Percentiles rank a stretch among this genome's conserved stretches.
phyloP scores from a whole-genome alignment of 2,888 invertebrate genomes.

The Melangyna quadrimaculata region DNA sequence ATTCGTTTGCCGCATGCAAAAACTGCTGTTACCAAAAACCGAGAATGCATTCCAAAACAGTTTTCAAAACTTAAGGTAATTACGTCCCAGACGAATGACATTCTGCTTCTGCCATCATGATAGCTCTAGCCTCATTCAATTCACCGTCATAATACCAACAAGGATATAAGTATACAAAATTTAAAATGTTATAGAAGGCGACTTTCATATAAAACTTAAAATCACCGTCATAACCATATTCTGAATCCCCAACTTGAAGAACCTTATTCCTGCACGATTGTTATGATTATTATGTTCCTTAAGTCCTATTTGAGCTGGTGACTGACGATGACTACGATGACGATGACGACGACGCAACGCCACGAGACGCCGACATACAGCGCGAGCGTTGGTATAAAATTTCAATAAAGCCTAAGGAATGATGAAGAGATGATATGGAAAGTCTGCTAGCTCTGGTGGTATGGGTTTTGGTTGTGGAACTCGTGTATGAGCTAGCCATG shows the following conservation, averaged over 20 bases:
- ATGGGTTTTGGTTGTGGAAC: slow-evolving; percentile 12
- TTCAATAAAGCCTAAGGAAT: slow-evolving; percentile 51
- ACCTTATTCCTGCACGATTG: slow-evolving; percentile 64
- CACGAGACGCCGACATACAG: too few species aligned
- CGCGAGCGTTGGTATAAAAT: slow-evolving; percentile 50
- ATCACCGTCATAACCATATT: slow-evolving; percentile 61
- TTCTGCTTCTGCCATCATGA: not conserved
- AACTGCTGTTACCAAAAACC: not conserved
- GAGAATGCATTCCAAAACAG: slow-evolving; percentile 36
- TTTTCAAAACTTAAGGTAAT: slow-evolving; percentile 56
- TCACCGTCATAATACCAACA: not conserved
- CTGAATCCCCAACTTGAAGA: slow-evolving; percentile 43
- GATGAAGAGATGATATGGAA: slow-evolving; percentile 27
- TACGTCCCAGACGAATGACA: slow-evolving; percentile 44
- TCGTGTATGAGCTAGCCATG: slow-evolving; percentile 40
- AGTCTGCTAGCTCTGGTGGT: not conserved
- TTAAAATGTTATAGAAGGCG: slow-evolving; percentile 17
- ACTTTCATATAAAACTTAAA: slow-evolving; percentile 60
- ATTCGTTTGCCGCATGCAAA: slow-evolving; percentile 68
- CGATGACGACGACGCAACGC: not conserved
- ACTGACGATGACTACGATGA: not conserved
- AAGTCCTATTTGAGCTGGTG: slow-evolving; percentile 63
- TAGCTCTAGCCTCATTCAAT: not conserved
- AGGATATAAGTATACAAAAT: not conserved
- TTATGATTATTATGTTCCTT: slow-evolving; percentile 66